These are phyloP conservation scores for Perca schrenkii DNA, from an alignment of 2,113 vertebrate genomes.

Conservation along the genomic window DNA sequence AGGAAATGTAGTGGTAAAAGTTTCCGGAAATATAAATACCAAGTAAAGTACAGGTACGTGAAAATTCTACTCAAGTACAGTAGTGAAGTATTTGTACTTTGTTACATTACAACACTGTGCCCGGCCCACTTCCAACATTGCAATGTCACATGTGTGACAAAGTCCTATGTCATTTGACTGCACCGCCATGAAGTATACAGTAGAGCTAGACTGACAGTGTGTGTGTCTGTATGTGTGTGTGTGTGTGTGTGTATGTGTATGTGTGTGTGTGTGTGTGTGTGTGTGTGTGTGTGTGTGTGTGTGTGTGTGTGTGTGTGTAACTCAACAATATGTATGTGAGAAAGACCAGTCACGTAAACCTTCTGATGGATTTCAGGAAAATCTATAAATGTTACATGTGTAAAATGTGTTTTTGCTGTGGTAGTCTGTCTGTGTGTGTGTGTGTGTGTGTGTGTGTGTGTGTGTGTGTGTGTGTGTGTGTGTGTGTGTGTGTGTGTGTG, in stretches of 20 bases:
- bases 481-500: slow-evolving; percentile 19
- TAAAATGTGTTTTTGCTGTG: slow-evolving; percentile 26
- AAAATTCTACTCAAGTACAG: no score
- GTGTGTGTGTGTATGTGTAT: not conserved
- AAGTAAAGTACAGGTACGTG: no score
- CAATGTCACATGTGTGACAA: slow-evolving; percentile 61
- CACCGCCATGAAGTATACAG: slow-evolving; percentile 18
- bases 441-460: slow-evolving; percentile 11
- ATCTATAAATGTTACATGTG: slow-evolving; percentile 22
- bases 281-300: slow-evolving; percentile 2
- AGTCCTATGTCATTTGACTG: slow-evolving; percentile 47
- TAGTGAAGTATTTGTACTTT: no score
- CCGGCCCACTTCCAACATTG: slow-evolving; percentile 63
- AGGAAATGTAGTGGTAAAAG: no score
- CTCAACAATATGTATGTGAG: not conserved
- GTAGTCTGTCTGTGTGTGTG: slow-evolving; percentile 19
- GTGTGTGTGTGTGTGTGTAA: not conserved
- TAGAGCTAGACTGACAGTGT: not conserved
- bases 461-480: slow-evolving; percentile 22
- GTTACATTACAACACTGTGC: not conserved
- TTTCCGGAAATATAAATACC: no score
- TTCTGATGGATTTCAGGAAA: slow-evolving; percentile 39
- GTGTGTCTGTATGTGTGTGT: slow-evolving; percentile 5
- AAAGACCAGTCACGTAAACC: not conserved
- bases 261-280: not conserved